Evolutionary conservation across 2,888 invertebrate species (phyloP).

Genomic region (Heliconius aoede): DNA sequence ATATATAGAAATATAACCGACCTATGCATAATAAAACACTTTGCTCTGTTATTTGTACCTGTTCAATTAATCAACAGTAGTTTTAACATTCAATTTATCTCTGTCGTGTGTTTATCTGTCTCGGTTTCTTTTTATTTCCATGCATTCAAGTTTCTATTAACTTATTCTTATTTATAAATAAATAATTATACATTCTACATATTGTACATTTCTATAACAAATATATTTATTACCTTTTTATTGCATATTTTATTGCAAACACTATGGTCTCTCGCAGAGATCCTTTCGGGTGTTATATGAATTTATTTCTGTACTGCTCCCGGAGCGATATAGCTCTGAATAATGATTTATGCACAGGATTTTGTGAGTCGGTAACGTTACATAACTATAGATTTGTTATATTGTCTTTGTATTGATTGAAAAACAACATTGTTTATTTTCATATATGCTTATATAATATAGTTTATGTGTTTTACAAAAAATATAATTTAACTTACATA

Average conservation of each 20-base stretch:
- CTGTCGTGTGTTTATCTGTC: slow-evolving; percentile 23
- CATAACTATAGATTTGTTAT: slow-evolving; percentile 43
- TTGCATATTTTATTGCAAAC: slow-evolving; percentile 35
- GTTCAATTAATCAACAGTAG: slow-evolving; percentile 21
- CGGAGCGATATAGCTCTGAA: slow-evolving; percentile 50
- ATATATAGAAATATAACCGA: background rate
- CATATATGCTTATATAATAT: background rate
- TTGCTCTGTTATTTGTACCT: slow-evolving; percentile 2
- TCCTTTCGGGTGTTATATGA: slow-evolving; percentile 51
- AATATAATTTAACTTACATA: too few relatives aligned
- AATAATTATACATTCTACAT: background rate
- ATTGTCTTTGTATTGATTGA: slow-evolving; percentile 26
- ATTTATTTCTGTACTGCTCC: slow-evolving; percentile 53
- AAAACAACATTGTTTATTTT: background rate
- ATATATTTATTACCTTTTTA: background rate
- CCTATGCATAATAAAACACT: background rate
- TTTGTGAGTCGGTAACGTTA: slow-evolving; percentile 39
- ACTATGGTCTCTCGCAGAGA: slow-evolving; percentile 49
- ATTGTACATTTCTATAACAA: background rate
- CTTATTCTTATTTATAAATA: background rate
- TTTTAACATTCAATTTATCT: slow-evolving; percentile 35
- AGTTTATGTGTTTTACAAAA: background rate
- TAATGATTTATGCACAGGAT: slow-evolving; percentile 44
- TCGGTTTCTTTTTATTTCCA: slow-evolving; percentile 17
- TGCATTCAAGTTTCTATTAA: background rate